Conservation (phyloP, 2,888 invertebrate species). For the Pyrocoelia pectoralis region DNA sequence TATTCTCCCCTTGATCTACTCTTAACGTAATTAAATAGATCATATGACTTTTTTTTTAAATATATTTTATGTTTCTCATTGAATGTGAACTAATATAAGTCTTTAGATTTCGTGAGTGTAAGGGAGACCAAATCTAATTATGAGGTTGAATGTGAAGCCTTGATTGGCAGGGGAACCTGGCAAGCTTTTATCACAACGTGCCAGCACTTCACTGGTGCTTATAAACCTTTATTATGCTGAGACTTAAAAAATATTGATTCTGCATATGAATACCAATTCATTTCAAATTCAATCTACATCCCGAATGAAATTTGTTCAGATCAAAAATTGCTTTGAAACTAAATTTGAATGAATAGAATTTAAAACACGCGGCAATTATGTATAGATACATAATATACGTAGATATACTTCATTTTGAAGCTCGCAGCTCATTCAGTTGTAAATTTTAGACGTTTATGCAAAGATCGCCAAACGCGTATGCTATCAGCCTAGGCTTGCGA, state of each 20-base stretch:
- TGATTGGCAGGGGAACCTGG: slow-evolving; percentile 56
- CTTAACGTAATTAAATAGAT: slow-evolving; percentile 27
- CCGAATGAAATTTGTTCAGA: slow-evolving; percentile 21
- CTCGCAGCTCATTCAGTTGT: not conserved
- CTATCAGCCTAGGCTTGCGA: not conserved
- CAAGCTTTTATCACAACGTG: slow-evolving; percentile 52
- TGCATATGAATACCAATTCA: slow-evolving; percentile 51
- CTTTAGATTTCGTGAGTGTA: slow-evolving; percentile 34
- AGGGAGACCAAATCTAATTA: slow-evolving; percentile 52
- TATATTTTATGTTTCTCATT: slow-evolving; percentile 25
- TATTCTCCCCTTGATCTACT: slow-evolving; percentile 24
- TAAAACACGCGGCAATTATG: not conserved
- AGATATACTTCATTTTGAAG: too few relatives aligned
- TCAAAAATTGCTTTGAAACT: slow-evolving; percentile 4
- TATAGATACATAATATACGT: not conserved
- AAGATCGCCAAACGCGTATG: not conserved
- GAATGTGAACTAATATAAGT: slow-evolving; percentile 30
- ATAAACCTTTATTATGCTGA: slow-evolving; percentile 50
- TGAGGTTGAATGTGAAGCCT: slow-evolving; percentile 52
- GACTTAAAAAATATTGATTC: slow-evolving; percentile 55
- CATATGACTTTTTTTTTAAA: slow-evolving; percentile 22
- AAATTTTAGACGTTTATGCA: too few relatives aligned
- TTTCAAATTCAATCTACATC: slow-evolving; percentile 29
- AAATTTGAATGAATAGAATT: not conserved
- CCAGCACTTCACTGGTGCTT: slow-evolving; percentile 47